A percentile compares a stretch with the other conserved stretches of the same genome.
Conservation (phyloP, 2,797 vertebrate genomes). For the Anguilla megastoma region DNA sequence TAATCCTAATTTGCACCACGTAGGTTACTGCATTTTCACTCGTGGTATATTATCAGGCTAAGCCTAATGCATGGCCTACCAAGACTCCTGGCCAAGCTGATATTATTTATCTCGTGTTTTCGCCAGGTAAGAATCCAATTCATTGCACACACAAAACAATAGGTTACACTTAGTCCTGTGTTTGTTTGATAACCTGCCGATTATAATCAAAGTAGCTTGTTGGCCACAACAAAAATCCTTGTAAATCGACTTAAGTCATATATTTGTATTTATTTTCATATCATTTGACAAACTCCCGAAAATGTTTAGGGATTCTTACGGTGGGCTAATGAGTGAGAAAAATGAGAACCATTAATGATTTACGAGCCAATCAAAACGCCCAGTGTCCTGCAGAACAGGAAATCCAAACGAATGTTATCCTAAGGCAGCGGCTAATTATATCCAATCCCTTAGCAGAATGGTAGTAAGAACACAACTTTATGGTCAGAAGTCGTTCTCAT, state of each 20-base stretch:
- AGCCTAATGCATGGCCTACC: not conserved
- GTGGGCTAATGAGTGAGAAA: not conserved
- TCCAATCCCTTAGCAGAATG: slow-evolving; percentile 20
- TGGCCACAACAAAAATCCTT: not conserved
- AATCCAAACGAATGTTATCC: slow-evolving; percentile 20
- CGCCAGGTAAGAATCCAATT: not conserved
- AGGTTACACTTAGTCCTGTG: slow-evolving; percentile 35
- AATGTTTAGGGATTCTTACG: not conserved
- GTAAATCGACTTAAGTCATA: not conserved
- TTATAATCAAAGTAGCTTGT: not conserved
- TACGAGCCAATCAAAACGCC: slow-evolving; percentile 28
- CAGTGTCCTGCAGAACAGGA: slow-evolving; percentile 21
- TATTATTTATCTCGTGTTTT: not conserved
- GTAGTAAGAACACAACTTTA: slow-evolving; percentile 5
- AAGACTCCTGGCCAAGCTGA: not conserved
- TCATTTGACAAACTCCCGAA: not conserved
- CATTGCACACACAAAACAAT: not conserved
- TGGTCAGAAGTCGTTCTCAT: slow-evolving; percentile 24
- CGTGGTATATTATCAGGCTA: not conserved
- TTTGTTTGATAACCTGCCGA: slow-evolving; percentile 20
- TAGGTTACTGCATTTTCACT: not conserved
- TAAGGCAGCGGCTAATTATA: slow-evolving; percentile 29
- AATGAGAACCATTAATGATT: slow-evolving; percentile 9
- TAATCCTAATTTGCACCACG: not conserved
- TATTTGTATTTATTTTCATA: not conserved